Base-by-base conservation (phyloP, 2,113 vertebrate genomes). In the Siniperca knerii region DNA sequence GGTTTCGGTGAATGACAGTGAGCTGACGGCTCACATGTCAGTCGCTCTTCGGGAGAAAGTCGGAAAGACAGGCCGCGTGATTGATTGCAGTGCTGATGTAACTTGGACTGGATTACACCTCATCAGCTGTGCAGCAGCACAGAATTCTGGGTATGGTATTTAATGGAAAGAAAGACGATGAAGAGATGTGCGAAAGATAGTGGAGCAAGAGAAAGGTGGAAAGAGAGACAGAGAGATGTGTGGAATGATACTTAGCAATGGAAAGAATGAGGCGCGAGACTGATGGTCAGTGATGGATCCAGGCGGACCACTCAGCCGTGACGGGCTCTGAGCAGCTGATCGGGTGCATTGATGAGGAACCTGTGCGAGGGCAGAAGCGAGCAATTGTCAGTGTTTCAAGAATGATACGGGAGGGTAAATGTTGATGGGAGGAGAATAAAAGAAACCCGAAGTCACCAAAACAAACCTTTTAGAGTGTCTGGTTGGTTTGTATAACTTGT, bases 21-120 rank as follows among this genome's bases (percentile, higher is more conserved):
- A 86, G 87, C 60, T 68, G 87, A 82, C 44, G 9, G 58, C 74
- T 70, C 29, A 46, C 72, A 48, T 40, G 61, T 84, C 88, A 85
- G 76, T 82, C 57, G 20, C 68, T 83, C 54, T 55, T 64, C 37
- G 68, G 72, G 46, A 72, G 86, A 83, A 69, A 67, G 61, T 82
- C 55, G 25, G 58, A 81, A 81, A 71, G 81, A 86, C 69, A 42
- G 70, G 33, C 78, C 58, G 76, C 18, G 29, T 93, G 94, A 95
- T 92, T 93, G 94, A 94, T 93, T 90, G 86, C 89, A 48, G 40
- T 37, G 70, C 86, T 89, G 93, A 95, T 94, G 86, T 90, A 87
- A 88, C 87, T 61, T 77, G 79, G 79, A 71, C 75, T 76, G 78
- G 84, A 85, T 90, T 89, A 87, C 84, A 92, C 61, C 15, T 55